phyloP scores from a whole-genome alignment of 2,888 invertebrate species.

The Actias luna region DNA sequence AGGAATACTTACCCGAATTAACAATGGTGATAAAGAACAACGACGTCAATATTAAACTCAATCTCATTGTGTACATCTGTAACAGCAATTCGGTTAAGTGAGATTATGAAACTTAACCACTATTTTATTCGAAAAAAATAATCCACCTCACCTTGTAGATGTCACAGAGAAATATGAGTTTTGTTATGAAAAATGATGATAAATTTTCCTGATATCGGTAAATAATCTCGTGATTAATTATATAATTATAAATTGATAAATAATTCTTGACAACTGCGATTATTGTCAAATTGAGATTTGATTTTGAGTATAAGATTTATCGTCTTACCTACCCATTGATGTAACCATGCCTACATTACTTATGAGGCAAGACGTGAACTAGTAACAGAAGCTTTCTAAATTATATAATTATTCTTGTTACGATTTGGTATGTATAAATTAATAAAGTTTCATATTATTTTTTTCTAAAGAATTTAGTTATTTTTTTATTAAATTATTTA shows the following conservation, averaged over 20 bases:
- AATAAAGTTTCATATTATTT: no score
- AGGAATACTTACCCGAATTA: constrained; percentile 35
- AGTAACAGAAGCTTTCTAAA: neutral
- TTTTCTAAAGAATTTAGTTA: no score
- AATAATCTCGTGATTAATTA: constrained; percentile 10
- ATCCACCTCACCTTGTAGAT: neutral
- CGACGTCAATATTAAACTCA: constrained; percentile 18
- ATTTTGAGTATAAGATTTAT: neutral
- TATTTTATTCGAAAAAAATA: neutral
- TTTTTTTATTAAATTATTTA: no score
- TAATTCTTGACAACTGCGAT: neutral
- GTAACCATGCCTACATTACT: neutral
- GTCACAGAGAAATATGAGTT: constrained; percentile 5
- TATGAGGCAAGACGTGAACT: neutral
- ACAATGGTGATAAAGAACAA: constrained; percentile 25
- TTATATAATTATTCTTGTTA: neutral
- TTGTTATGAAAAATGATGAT: neutral
- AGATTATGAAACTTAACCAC: neutral
- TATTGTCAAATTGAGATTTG: neutral
- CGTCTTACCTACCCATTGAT: neutral
- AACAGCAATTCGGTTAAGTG: neutral
- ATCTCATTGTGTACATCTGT: neutral
- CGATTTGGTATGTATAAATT: neutral
- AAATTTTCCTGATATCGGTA: neutral
- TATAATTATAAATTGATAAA: neutral